These are phyloP conservation scores for Spondyliosoma cantharus DNA, from an alignment of 2,797 vertebrate species.

Conservation along the genomic window DNA sequence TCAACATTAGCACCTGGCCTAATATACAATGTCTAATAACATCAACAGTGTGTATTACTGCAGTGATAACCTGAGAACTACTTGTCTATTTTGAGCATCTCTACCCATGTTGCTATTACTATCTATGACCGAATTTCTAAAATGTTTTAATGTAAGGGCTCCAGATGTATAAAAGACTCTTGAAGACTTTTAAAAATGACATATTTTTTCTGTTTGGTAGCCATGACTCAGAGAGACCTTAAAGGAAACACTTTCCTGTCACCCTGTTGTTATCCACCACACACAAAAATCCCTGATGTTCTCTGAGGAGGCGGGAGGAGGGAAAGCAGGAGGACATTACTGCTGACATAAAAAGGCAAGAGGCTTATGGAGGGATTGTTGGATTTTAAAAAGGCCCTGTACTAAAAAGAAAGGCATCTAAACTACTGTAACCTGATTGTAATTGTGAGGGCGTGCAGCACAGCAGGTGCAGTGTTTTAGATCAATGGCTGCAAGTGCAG, in stretches of 20 bases:
- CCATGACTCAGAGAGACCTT: neutral
- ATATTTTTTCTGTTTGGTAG: neutral
- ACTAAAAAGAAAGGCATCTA: slow-evolving; percentile 42
- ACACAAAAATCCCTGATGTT: slow-evolving; percentile 18
- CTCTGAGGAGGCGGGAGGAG: slow-evolving; percentile 41
- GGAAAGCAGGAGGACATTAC: slow-evolving; percentile 36
- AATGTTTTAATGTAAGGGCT: neutral
- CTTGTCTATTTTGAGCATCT: neutral
- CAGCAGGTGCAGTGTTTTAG: too few species aligned
- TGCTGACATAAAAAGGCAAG: slow-evolving; percentile 66
- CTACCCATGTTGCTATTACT: neutral
- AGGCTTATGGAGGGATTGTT: slow-evolving; percentile 63
- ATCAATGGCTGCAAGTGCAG: slow-evolving; percentile 15
- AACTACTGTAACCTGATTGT: slow-evolving; percentile 41
- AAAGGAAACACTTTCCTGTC: neutral
- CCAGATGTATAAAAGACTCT: neutral
- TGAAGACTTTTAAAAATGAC: neutral
- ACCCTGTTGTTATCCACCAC: slow-evolving; percentile 18
- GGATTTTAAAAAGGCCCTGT: slow-evolving; percentile 52
- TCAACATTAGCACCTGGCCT: neutral
- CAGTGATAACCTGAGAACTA: fast-evolving
- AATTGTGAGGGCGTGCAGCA: neutral
- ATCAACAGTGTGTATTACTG: fast-evolving
- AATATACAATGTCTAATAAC: neutral
- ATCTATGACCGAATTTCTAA: neutral